Evolutionary conservation across 2,797 vertebrate genomes (phyloP).

Genomic region (Intellagama lesueurii): DNA sequence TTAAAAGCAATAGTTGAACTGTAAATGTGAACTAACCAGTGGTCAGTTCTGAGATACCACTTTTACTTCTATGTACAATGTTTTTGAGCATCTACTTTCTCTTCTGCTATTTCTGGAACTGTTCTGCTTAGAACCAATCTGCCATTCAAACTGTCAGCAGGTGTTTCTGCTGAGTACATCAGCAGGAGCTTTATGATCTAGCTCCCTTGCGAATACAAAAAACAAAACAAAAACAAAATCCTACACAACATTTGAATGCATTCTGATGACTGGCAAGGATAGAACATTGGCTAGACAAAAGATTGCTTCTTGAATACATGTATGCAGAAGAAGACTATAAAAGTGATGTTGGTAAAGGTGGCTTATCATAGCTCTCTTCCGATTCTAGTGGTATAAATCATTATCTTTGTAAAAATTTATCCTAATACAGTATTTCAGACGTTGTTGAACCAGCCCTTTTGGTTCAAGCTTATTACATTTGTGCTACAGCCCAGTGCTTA

Average conservation of each 20-base stretch:
- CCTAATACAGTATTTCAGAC: not conserved
- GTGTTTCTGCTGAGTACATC: conserved; percentile 33
- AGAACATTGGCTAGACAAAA: not conserved
- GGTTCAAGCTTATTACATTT: not conserved
- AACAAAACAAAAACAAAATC: conserved; percentile 3
- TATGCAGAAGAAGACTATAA: conserved; percentile 1
- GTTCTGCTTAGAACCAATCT: not conserved
- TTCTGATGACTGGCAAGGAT: not conserved
- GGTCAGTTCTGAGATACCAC: not conserved
- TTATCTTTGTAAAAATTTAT: not conserved
- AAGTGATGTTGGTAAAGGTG: not conserved
- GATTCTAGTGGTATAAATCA: not conserved
- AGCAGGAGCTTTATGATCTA: conserved; percentile 32
- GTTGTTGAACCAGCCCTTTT: not conserved
- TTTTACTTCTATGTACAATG: not conserved
- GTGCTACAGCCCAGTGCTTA: not conserved
- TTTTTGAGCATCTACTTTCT: conserved; percentile 9
- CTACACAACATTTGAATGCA: conserved; percentile 16
- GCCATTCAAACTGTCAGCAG: conserved; percentile 8
- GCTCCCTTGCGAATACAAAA: conserved; percentile 27
- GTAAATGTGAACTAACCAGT: not conserved
- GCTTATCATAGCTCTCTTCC: not conserved
- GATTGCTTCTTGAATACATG: not conserved
- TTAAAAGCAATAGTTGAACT: not conserved
- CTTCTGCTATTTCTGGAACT: conserved; percentile 8